phyloP scores from a whole-genome alignment of 2,888 invertebrate species.

The Scaptomyza tumidula region DNA sequence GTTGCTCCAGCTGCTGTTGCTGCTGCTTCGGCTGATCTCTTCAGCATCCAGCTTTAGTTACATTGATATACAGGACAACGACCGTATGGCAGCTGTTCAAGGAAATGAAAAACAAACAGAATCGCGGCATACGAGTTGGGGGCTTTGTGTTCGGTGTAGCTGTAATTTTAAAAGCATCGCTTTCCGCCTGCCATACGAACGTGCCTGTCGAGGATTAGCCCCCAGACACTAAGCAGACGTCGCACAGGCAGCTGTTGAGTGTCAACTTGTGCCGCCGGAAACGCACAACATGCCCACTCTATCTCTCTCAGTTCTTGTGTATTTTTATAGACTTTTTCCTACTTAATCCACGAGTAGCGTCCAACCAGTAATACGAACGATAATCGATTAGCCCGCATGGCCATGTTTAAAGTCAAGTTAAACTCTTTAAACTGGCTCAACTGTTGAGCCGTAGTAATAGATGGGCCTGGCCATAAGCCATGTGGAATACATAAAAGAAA shows the following conservation, averaged over 20 bases:
- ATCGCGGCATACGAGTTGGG: constrained; percentile 34
- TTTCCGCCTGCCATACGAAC: constrained; percentile 60
- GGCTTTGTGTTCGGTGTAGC: constrained; percentile 15
- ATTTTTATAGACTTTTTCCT: constrained; percentile 50
- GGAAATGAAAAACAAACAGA: constrained; percentile 79
- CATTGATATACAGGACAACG: constrained; percentile 58
- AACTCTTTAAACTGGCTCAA: constrained; percentile 46
- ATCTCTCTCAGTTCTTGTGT: constrained; percentile 13
- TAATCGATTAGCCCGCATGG: constrained; percentile 63
- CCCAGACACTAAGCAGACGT: constrained; percentile 57
- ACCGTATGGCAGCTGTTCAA: constrained; percentile 69
- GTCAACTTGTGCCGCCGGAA: constrained; percentile 67
- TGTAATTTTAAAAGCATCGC: constrained; percentile 60
- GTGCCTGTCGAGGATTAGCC: constrained; percentile 75
- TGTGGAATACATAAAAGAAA: not conserved
- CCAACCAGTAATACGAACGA: constrained; percentile 12
- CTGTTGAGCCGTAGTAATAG: constrained; percentile 3
- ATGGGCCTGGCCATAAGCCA: constrained; percentile 20
- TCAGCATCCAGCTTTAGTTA: constrained; percentile 15
- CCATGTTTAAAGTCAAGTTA: constrained; percentile 14
- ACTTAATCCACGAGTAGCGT: constrained; percentile 41
- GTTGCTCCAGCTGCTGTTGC: constrained; percentile 1
- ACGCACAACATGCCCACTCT: constrained; percentile 39
- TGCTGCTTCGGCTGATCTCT: constrained; percentile 38
- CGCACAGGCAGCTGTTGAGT: constrained; percentile 57